Base-by-base conservation (phyloP, 2,888 invertebrate genomes). In the Hypena proboscidalis region DNA sequence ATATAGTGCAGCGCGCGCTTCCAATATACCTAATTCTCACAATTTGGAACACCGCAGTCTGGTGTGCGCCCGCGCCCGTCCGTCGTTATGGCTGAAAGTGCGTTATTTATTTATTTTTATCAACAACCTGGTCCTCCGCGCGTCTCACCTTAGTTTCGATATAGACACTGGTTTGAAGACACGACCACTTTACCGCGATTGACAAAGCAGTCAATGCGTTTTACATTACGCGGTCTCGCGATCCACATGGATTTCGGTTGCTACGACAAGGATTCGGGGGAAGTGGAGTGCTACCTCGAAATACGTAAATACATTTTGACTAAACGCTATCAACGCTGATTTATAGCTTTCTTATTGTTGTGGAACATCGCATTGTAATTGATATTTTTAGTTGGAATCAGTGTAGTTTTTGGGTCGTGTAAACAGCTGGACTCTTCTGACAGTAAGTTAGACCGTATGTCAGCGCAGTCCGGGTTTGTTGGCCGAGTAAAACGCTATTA, bases 271-370 rank as follows among this genome's bases (percentile, higher is more conserved):
- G 92, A 92, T 68, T 94, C 94, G 47, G 94, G 94, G 65, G 93
- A 94, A 80, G 89, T 93, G 86, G 94, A 94, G 90, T 93, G 93
- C 87, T 94, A 93, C 92, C 84, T 94, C 73, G 94, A 94, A 91
- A 93, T 93, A 90, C 92, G 93, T 93, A 91, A 93, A 92, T 92
- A 85, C 76, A 74, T 80, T 85, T 84, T 82, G 64, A 75, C 76
- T 83, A 79, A 80, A 79, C 79, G 76, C 73, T 78, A 76, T 75
- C 69, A 68, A 71, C 77, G 73, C 75, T 73, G 70, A 77, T 83
- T 79, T 77, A 78, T 73, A 73, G 74, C 78, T 77, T 74, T 80
- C 78, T 81, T 74, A 83, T 87, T 83, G 81, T 84, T 85, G 77
- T 80, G 75, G 77, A 80, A 76, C 76, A 80, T 79, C 78, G 83